phyloP scores from a whole-genome alignment of 2,888 invertebrate species.

The Mycalesis mineus region DNA sequence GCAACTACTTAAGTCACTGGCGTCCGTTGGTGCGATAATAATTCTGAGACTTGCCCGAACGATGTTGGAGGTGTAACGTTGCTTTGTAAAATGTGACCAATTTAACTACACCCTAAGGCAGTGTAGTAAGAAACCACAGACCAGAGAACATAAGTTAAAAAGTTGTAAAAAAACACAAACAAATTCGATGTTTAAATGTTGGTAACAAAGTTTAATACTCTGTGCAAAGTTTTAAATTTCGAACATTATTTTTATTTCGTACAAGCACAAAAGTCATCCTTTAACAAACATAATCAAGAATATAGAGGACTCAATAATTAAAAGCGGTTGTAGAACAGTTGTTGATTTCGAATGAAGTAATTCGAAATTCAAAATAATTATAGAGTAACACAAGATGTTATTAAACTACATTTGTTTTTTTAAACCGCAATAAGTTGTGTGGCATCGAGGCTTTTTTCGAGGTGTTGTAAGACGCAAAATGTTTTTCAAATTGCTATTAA shows the following conservation, averaged over 20 bases:
- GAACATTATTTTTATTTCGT: background rate
- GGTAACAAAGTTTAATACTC: background rate
- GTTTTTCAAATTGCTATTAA: conserved; percentile 23
- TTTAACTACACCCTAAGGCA: no score
- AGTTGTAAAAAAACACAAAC: background rate
- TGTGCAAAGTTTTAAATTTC: background rate
- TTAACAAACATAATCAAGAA: conserved; percentile 34
- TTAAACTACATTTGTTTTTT: conserved; percentile 57
- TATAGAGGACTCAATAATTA: conserved; percentile 35
- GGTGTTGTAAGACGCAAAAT: conserved; percentile 44
- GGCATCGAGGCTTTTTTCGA: conserved; percentile 32
- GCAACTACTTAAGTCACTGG: no score
- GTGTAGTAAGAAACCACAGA: no score
- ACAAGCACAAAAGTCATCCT: conserved; percentile 7
- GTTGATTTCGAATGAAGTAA: conserved; percentile 57
- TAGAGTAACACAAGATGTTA: conserved; percentile 44
- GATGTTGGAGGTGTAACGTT: no score
- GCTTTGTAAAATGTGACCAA: no score
- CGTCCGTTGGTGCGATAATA: no score
- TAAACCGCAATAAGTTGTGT: conserved; percentile 45
- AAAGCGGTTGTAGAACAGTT: conserved; percentile 53
- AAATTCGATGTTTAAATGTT: background rate
- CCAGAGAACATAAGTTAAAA: no score
- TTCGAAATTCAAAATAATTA: conserved; percentile 60
- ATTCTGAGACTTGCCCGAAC: no score